Conservation (phyloP, 2,797 vertebrate species). For the Gymnoscopelus microlampas region DNA sequence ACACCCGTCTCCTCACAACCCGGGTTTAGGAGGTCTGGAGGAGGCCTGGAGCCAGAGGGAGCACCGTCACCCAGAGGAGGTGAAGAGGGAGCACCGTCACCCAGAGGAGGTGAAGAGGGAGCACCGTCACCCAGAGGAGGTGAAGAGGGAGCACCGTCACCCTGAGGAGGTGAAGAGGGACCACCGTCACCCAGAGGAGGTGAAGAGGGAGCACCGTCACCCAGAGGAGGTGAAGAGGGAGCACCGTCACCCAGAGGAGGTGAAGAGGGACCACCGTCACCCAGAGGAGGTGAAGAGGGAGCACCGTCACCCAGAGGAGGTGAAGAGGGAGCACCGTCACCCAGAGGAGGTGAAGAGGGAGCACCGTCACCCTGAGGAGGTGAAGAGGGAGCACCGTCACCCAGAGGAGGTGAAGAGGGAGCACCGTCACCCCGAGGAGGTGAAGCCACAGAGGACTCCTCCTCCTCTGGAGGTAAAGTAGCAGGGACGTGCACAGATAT, state of each 20-base stretch:
- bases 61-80: not conserved
- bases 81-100: not conserved
- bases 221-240: conserved; percentile 7
- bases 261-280: not conserved
- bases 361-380: not conserved
- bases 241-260: not conserved
- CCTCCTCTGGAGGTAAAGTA: not conserved
- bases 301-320: not conserved
- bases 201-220: not conserved
- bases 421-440: not conserved
- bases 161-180: conserved; percentile 7
- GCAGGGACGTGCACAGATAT: too few species aligned
- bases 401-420: conserved; percentile 19
- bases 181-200: not conserved
- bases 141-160: not conserved
- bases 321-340: not conserved
- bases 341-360: conserved; percentile 7
- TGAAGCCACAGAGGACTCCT: not conserved
- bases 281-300: conserved; percentile 7
- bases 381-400: not conserved
- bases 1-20: conserved; percentile 51
- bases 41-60: conserved; percentile 52
- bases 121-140: not conserved
- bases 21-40: conserved; percentile 61
- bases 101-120: conserved; percentile 7